A percentile compares a stretch with the other conserved stretches of the same genome.
Evolutionary conservation across 2,797 vertebrate genomes (phyloP).

Genomic region (Parotocinclus haroldoi): DNA sequence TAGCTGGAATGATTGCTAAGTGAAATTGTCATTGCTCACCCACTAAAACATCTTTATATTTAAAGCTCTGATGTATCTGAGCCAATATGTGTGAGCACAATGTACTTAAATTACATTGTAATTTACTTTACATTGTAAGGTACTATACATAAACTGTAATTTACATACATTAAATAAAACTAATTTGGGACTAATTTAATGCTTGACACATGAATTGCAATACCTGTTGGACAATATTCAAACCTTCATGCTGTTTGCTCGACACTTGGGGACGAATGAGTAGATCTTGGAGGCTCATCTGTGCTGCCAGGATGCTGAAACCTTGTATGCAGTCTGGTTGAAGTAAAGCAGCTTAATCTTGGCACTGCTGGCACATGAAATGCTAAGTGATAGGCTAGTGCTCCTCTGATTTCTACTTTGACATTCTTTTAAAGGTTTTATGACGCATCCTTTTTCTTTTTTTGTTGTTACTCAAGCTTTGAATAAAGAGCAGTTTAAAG

Average conservation of each 20-base stretch:
- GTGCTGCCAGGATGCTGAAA: neutral
- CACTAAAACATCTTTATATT: too few species aligned
- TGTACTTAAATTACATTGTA: too few species aligned
- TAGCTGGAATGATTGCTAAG: neutral
- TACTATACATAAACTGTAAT: too few species aligned
- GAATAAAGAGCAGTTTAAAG: neutral
- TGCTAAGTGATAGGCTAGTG: neutral
- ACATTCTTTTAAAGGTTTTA: neutral
- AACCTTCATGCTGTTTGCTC: neutral
- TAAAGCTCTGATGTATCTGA: too few species aligned
- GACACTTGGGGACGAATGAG: neutral
- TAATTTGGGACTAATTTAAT: too few species aligned
- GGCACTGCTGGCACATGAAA: neutral
- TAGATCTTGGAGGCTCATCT: slow-evolving; percentile 18
- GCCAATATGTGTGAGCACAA: too few species aligned
- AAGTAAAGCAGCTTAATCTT: neutral
- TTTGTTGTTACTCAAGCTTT: neutral
- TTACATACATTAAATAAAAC: too few species aligned
- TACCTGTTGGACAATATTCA: neutral
- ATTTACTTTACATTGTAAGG: too few species aligned
- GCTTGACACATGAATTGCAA: too few species aligned
- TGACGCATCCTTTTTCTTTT: neutral
- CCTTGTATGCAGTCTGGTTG: neutral
- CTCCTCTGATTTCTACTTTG: neutral
- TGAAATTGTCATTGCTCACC: neutral